phyloP scores from a whole-genome alignment of 92 coral and sea anemone genomes.

The Pocillopora meandrina region DNA sequence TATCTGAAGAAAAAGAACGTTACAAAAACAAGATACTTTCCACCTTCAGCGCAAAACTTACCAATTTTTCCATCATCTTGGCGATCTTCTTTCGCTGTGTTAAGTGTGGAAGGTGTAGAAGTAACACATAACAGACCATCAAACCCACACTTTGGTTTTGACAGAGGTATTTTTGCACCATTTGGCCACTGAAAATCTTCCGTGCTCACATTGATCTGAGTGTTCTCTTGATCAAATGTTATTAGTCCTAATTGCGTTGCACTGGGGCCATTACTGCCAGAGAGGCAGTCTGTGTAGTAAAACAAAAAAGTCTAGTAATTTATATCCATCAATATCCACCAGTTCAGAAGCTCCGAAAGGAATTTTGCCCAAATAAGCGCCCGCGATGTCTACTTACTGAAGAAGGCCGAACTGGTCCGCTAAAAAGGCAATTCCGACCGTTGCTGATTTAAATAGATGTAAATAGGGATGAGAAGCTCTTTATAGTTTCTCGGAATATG shows the following conservation, averaged over 20 bases:
- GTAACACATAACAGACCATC: conserved; percentile 41
- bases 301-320: neutral
- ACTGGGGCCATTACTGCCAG: neutral
- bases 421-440: too few species aligned
- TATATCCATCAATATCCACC: neutral
- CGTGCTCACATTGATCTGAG: conserved; percentile 22
- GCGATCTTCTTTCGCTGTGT: neutral
- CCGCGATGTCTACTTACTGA: too few species aligned
- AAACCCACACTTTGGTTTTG: conserved; percentile 57
- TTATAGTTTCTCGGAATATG: too few species aligned
- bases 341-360: neutral
- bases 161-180: conserved; percentile 26
- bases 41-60: neutral
- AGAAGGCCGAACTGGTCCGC: too few species aligned
- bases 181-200: conserved; percentile 52
- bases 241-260: conserved; percentile 4
- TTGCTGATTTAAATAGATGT: too few species aligned
- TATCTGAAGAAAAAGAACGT: too few species aligned
- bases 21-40: too few species aligned
- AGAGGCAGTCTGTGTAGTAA: conserved; percentile 11
- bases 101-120: conserved; percentile 3
- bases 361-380: neutral
- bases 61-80: neutral
- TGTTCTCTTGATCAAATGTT: conserved; percentile 33
- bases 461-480: too few species aligned